Evolutionary conservation across 2,797 vertebrate species (phyloP).

Genomic region (Dermochelys coriacea): DNA sequence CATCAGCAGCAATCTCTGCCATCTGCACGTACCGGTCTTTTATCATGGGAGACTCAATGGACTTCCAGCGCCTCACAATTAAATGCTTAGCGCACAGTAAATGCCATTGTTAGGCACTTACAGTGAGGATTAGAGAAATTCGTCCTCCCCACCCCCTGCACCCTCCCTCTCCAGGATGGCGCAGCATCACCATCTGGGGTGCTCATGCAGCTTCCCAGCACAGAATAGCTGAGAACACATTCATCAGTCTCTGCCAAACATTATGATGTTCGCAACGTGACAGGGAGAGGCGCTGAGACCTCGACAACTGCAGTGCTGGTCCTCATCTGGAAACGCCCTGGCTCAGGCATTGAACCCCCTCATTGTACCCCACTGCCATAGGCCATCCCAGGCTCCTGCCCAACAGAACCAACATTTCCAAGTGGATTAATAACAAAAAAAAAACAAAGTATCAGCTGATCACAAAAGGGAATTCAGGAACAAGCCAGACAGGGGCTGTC

Average conservation of each 20-base stretch:
- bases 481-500: neutral
- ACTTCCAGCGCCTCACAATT: neutral
- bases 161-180: neutral
- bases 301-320: neutral
- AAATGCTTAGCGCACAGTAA: neutral
- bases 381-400: neutral
- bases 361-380: neutral
- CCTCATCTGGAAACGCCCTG: accelerated
- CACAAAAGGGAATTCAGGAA: neutral
- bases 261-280: neutral
- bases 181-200: neutral
- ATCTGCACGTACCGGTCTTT: accelerated
- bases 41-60: neutral
- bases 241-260: conserved; percentile 5
- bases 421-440: neutral
- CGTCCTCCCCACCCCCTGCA: neutral
- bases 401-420: neutral
- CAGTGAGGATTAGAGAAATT: neutral
- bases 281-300: accelerated
- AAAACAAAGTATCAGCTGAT: neutral
- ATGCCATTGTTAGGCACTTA: neutral
- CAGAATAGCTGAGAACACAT: neutral
- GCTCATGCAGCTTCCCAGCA: neutral
- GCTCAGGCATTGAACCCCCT: neutral
- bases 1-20: neutral